These are phyloP conservation scores for Brachionus rotundiformis DNA, from an alignment of 1,140 invertebrate species.

Conservation along the genomic window DNA sequence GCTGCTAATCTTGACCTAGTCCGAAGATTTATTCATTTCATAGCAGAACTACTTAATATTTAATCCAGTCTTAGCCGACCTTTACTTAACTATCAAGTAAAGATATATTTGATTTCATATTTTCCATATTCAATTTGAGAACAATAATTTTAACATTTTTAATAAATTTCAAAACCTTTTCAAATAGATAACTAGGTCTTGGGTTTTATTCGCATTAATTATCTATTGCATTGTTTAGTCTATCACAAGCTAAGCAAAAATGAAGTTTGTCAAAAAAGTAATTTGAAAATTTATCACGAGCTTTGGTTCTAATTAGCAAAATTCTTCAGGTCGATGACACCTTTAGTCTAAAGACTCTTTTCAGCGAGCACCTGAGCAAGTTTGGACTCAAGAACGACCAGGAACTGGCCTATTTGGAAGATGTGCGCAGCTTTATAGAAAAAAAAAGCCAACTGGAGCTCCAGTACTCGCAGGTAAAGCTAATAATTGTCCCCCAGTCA, in stretches of 20 bases:
- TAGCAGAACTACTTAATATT: background rate
- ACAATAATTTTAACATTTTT: constrained; percentile 45
- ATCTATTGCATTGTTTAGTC: background rate
- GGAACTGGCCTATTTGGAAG: constrained; percentile 23
- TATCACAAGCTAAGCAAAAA: constrained; percentile 1
- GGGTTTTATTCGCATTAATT: constrained; percentile 2
- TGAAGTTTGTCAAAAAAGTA: constrained; percentile 48
- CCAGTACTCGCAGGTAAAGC: constrained; percentile 40
- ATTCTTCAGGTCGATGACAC: constrained; percentile 26
- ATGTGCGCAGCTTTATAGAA: constrained; percentile 44
- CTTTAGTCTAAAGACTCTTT: constrained; percentile 26
- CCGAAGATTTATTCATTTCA: background rate
- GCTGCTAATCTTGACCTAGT: constrained; percentile 21
- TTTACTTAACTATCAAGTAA: constrained; percentile 39
- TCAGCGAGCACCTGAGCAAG: constrained; percentile 26
- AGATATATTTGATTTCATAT: constrained; percentile 44
- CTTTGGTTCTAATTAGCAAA: background rate
- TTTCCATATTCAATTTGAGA: constrained; percentile 22
- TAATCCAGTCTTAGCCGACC: background rate
- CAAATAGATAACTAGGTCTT: constrained; percentile 32
- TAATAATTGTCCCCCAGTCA: too few relatives aligned
- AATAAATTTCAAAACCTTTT: constrained; percentile 37
- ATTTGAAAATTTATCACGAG: background rate
- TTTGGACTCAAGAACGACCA: constrained; percentile 16
- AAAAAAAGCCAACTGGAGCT: constrained; percentile 47